Base-by-base conservation (phyloP, 2,888 invertebrate species). In the Atrina japonica region DNA sequence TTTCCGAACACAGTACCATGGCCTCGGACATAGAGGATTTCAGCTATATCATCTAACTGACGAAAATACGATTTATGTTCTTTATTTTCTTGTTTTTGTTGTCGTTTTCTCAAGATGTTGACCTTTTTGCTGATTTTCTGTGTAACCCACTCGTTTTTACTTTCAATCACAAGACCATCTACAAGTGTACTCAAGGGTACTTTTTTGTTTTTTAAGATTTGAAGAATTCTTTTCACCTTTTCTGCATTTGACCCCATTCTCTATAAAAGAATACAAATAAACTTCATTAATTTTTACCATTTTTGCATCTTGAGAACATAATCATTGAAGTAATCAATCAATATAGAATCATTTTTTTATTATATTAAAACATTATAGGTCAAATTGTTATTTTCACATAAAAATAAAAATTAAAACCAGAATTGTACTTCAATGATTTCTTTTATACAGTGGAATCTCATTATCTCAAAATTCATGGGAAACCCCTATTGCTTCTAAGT, bases 71-170 rank as follows among this genome's bases (percentile, higher is more conserved):
- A 61, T 16, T 27, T 27, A 11, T 18, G 14, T 27, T 27, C 47
- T 29, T 49, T 29, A 49, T 47, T 49, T 61, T 61, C 43, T 30
- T 61, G 61, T 27, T 35, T 40, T 30, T 49, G 49, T 18, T 29
- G 49, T 14, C 61, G 47, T 16, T 49, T 61, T 1, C 49, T 27
- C 14, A 27, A 49, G 11, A 61, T 29, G 6, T 49, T 27, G n/a
- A 61, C 30, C 50, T 69, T 64, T 41, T 69, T 69, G 18, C 58
- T 43, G 1, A 69, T 50, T 45, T 69, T 69, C 35, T 69, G 52
- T 35, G 56, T 49, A 23, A 69, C 49, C 64, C 64, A 69, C 7
- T 63, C 56, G 27, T 69, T 72, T 21, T 68, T 63, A 7, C 27
- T 14, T 52, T 72, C 58, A 40, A 72, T 56, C 9, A 41, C 56